Evolutionary conservation across 2,113 vertebrate genomes (phyloP).

Genomic region (Ailuropoda melanoleuca): DNA sequence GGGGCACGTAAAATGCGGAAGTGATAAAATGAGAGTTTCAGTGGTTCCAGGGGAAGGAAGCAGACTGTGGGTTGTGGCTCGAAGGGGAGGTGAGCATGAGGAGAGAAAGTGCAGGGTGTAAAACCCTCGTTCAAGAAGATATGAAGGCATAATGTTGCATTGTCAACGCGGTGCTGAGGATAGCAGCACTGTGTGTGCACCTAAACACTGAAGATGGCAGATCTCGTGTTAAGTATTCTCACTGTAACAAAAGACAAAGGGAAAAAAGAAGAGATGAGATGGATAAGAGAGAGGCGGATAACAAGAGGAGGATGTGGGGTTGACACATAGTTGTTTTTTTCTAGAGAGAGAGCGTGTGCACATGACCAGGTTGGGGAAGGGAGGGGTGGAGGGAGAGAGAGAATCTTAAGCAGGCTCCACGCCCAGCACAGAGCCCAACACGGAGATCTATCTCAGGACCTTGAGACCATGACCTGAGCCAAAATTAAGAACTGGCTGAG

Average conservation of each 20-base stretch:
- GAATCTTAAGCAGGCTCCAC: not conserved
- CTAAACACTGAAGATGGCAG: not conserved
- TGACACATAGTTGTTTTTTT: too few relatives aligned
- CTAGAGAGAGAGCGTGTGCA: not conserved
- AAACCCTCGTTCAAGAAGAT: not conserved
- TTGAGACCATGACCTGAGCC: not conserved
- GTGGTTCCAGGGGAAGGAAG: not conserved
- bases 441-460: not conserved
- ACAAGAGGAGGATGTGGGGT: not conserved
- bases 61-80: not conserved
- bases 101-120: not conserved
- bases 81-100: not conserved
- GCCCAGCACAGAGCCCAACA: not conserved
- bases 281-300: not conserved
- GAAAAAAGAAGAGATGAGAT: not conserved
- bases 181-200: not conserved
- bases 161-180: not conserved
- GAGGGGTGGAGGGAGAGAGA: not conserved
- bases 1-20: not conserved
- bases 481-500: not conserved
- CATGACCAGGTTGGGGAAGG: not conserved
- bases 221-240: not conserved
- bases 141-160: not conserved
- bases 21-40: not conserved
- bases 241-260: not conserved